Percentiles rank a stretch among this genome's conserved stretches.
These are phyloP conservation scores for Catocala sponsa DNA, from an alignment of 2,888 invertebrate genomes.

Conservation along the genomic window DNA sequence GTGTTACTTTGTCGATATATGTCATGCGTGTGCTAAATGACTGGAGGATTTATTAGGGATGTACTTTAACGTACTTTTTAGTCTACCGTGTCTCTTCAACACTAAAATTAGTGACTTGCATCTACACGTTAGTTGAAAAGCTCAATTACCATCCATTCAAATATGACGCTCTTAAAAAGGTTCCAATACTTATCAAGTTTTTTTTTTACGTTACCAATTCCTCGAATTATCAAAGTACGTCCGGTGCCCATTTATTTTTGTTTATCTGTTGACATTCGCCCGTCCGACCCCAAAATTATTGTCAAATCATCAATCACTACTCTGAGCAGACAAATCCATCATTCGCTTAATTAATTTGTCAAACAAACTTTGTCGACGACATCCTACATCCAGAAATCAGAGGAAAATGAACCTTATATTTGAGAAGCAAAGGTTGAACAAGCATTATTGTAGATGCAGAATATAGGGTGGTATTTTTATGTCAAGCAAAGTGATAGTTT, in stretches of 20 bases:
- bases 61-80: not conserved
- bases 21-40: slow-evolving; percentile 19
- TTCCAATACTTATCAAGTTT: too few relatives aligned
- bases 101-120: too few relatives aligned
- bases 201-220: not conserved
- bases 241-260: slow-evolving; percentile 39
- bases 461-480: slow-evolving; percentile 44
- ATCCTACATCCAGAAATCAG: slow-evolving; percentile 20
- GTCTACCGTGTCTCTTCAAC: too few relatives aligned
- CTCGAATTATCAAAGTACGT: slow-evolving; percentile 24
- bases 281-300: slow-evolving; percentile 64
- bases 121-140: too few relatives aligned
- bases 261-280: slow-evolving; percentile 61
- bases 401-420: slow-evolving; percentile 40
- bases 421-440: not conserved
- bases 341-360: slow-evolving; percentile 72
- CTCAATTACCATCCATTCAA: too few relatives aligned
- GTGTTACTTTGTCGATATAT: slow-evolving; percentile 25
- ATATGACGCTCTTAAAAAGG: too few relatives aligned
- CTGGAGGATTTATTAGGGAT: slow-evolving; percentile 11
- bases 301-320: slow-evolving; percentile 78
- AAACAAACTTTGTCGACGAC: slow-evolving; percentile 36
- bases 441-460: slow-evolving; percentile 15
- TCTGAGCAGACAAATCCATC: slow-evolving; percentile 63
- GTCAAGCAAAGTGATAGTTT: slow-evolving; percentile 57